These are phyloP conservation scores for Aplocera efformata DNA, from an alignment of 2,888 invertebrate species.

Conservation along the genomic window DNA sequence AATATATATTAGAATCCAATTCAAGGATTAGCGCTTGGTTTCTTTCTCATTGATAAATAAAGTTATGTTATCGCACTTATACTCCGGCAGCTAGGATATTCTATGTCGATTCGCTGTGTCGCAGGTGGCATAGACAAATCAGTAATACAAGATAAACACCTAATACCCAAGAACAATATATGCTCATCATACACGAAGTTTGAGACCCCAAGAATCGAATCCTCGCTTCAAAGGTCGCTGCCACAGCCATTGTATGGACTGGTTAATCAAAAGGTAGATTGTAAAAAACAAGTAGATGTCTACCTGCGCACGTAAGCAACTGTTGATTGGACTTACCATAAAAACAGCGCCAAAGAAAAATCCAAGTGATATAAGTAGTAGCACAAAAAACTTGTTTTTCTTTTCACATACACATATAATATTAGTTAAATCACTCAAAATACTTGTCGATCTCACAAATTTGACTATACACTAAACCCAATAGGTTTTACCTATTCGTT, in stretches of 20 bases:
- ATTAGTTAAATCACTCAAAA: constrained; percentile 39
- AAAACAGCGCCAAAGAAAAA: constrained; percentile 58
- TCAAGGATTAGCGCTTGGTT: no score
- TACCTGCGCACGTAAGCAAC: constrained; percentile 26
- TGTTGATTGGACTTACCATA: constrained; percentile 61
- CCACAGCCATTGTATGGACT: neutral
- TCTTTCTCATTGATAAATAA: no score
- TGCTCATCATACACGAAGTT: no score
- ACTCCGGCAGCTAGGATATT: no score
- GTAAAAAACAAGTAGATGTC: neutral
- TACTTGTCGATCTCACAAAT: constrained; percentile 34
- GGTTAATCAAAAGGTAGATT: neutral
- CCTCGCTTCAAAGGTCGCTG: no score
- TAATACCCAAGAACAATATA: no score
- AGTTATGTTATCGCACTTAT: no score
- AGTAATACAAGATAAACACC: no score
- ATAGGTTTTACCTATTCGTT: constrained; percentile 36
- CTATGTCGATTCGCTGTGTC: no score
- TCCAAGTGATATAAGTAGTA: constrained; percentile 46
- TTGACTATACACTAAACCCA: constrained; percentile 29
- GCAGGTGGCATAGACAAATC: no score
- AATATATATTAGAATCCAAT: no score
- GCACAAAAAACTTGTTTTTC: constrained; percentile 60
- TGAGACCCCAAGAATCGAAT: no score
- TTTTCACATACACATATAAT: constrained; percentile 55